Conservation (phyloP, 2,113 vertebrate species). For the Calidris pygmaea region DNA sequence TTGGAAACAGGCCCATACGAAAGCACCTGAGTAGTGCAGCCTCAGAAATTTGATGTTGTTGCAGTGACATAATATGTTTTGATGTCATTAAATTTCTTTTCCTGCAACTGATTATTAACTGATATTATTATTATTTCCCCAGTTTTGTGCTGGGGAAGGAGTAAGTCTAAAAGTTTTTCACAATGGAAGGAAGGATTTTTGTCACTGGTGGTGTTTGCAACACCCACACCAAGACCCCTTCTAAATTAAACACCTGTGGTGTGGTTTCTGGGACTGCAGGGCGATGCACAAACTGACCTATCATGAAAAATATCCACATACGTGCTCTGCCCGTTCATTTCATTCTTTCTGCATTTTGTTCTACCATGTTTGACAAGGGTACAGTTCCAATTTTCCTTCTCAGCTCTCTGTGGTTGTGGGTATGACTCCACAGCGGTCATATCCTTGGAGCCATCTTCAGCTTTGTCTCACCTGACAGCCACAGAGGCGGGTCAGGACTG, state of each 20-base stretch:
- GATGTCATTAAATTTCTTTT: not conserved
- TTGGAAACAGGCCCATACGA: not conserved
- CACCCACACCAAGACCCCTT: not conserved
- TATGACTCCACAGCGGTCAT: not conserved
- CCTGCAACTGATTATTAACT: too few species aligned
- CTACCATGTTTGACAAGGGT: not conserved
- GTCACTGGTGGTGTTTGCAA: not conserved
- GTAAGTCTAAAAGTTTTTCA: not conserved
- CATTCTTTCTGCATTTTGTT: not conserved
- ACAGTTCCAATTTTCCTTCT: not conserved
- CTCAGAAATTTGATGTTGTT: not conserved
- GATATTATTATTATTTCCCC: too few species aligned
- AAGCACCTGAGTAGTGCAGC: too few species aligned
- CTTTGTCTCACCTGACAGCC: not conserved
- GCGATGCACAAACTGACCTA: not conserved
- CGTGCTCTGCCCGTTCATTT: accelerated
- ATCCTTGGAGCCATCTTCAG: not conserved
- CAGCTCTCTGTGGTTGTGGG: not conserved
- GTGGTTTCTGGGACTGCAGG: not conserved
- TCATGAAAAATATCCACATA: not conserved
- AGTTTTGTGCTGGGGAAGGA: not conserved
- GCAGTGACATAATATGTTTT: accelerated
- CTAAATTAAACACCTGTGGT: accelerated
- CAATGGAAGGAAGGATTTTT: not conserved
- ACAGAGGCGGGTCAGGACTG: not conserved